A percentile compares a stretch with the other conserved stretches of the same genome.
Evolutionary conservation across 2,888 invertebrate species (phyloP).

Genomic region (Cerastoderma edule): DNA sequence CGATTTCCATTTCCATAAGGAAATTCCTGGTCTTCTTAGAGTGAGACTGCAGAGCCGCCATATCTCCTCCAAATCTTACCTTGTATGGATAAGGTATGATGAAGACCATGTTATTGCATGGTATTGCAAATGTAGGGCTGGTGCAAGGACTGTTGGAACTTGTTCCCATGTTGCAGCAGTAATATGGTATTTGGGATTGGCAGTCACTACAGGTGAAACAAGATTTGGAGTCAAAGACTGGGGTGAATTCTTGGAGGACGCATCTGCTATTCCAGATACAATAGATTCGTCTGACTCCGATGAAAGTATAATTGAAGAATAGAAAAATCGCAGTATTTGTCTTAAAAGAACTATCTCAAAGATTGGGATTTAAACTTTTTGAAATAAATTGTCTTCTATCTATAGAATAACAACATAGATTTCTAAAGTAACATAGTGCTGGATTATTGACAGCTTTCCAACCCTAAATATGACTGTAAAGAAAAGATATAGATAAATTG

Average conservation of each 20-base stretch:
- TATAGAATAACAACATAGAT: no score
- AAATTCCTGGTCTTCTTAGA: no score
- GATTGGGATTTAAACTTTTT: no score
- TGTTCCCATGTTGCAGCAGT: conserved; percentile 45
- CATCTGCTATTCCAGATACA: conserved; percentile 18
- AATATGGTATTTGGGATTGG: conserved; percentile 37
- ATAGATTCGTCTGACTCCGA: conserved; percentile 33
- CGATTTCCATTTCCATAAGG: background rate
- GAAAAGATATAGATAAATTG: no score
- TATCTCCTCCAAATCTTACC: no score
- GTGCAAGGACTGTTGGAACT: conserved; percentile 34
- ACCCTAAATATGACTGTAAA: no score
- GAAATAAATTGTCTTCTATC: no score
- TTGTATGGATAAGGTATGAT: conserved; percentile 39
- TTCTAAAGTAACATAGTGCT: no score
- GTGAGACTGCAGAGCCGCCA: no score
- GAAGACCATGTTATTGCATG: conserved; percentile 31
- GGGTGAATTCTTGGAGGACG: conserved; percentile 32
- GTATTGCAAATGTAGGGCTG: conserved; percentile 51
- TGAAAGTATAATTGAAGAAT: conserved; percentile 12
- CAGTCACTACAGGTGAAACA: background rate
- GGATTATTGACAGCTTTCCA: no score
- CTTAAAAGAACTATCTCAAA: no score
- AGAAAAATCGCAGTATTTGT: no score
- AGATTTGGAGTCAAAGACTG: conserved; percentile 35